These are phyloP conservation scores for Zoroaster sp. DNA, from an alignment of 53 echinoderm and acorn worm species.

Conservation along the genomic window DNA sequence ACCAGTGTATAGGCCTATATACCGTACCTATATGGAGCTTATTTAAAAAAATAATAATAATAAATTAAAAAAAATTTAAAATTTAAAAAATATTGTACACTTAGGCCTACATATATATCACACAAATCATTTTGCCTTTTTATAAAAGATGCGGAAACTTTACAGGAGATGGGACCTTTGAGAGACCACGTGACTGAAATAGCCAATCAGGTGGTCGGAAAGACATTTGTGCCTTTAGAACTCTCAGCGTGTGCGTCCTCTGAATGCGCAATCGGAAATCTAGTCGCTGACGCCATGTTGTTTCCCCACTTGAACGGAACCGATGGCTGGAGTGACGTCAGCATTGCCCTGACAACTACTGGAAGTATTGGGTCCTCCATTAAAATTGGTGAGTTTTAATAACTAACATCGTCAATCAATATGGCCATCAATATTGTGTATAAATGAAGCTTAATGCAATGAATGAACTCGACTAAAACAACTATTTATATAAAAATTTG, in stretches of 20 bases:
- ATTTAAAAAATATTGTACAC: too few relatives aligned
- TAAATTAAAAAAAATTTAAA: too few relatives aligned
- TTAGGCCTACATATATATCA: too few relatives aligned
- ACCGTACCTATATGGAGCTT: too few relatives aligned
- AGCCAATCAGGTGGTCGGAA: constrained; percentile 17
- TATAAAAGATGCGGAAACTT: constrained; percentile 42
- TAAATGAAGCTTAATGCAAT: not conserved
- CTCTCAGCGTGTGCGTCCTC: not conserved
- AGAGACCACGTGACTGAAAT: constrained; percentile 24
- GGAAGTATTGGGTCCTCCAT: constrained; percentile 41
- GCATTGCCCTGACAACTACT: constrained; percentile 37
- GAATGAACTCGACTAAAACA: not conserved
- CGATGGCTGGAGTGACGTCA: constrained; percentile 60
- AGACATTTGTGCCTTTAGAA: constrained; percentile 20
- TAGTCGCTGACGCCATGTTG: constrained; percentile 59
- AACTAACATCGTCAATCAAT: not conserved
- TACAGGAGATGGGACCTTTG: constrained; percentile 44
- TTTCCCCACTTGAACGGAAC: constrained; percentile 40
- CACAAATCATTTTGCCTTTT: not conserved
- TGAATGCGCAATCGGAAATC: constrained; percentile 60
- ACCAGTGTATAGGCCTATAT: too few relatives aligned
- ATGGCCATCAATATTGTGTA: not conserved
- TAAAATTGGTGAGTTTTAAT: constrained; percentile 1
- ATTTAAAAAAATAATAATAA: too few relatives aligned
- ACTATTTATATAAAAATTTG: too few relatives aligned